Conservation (phyloP, 2,113 vertebrate genomes). For the Pimephales promelas region DNA sequence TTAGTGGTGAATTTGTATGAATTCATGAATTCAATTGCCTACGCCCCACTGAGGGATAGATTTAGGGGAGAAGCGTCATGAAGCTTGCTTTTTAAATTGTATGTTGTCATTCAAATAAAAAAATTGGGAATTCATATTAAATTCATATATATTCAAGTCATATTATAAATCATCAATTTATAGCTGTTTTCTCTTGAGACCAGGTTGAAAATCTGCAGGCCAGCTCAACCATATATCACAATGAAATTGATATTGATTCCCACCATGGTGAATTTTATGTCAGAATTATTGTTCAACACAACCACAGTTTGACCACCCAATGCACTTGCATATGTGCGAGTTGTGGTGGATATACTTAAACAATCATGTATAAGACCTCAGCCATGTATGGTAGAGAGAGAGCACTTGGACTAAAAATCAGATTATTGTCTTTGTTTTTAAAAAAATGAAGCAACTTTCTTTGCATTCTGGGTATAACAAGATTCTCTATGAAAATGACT, state of each 20-base stretch:
- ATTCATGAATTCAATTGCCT: not conserved
- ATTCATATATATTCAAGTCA: too few relatives aligned
- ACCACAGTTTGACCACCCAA: not conserved
- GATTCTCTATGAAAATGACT: not conserved
- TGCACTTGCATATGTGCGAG: not conserved
- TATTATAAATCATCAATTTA: too few relatives aligned
- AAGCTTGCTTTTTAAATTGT: too few relatives aligned
- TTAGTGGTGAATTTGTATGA: not conserved
- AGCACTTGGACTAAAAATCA: constrained; percentile 29
- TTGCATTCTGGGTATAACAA: constrained; percentile 34
- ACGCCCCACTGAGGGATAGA: not conserved
- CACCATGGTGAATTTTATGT: too few relatives aligned
- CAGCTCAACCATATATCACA: too few relatives aligned
- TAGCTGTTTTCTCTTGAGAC: too few relatives aligned
- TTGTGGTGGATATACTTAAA: constrained; percentile 4
- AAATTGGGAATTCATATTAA: too few relatives aligned
- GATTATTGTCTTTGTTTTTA: constrained; percentile 10
- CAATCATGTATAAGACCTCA: constrained; percentile 7
- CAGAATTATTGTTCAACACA: constrained; percentile 5
- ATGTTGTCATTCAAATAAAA: too few relatives aligned
- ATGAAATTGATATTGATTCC: too few relatives aligned
- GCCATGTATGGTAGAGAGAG: constrained; percentile 12
- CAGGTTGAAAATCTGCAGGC: not conserved
- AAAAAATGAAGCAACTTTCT: constrained; percentile 1
- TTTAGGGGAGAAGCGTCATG: too few relatives aligned